Conservation (phyloP, 2,888 invertebrate species). For the Cordylochernes scorpioides region DNA sequence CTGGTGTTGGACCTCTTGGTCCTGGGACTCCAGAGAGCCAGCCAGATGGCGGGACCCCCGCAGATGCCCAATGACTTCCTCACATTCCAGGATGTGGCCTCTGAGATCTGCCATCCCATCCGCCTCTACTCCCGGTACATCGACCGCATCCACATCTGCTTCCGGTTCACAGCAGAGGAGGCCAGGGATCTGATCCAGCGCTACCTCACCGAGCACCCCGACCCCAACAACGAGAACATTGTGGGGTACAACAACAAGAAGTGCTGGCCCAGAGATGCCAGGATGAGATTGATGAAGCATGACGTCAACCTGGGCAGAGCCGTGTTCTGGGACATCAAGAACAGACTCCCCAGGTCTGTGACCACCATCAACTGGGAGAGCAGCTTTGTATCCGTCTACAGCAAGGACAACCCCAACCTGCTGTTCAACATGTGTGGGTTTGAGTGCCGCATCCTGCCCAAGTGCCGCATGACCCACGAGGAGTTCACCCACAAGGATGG, state of each 20-base stretch:
- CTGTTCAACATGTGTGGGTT: slow-evolving; percentile 98
- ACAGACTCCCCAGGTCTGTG: slow-evolving; percentile 82
- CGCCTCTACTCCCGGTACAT: slow-evolving; percentile 86
- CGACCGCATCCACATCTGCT: slow-evolving; percentile 83
- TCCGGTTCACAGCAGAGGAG: slow-evolving; percentile 89
- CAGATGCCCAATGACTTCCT: slow-evolving; percentile 98
- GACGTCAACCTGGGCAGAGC: slow-evolving; percentile 97
- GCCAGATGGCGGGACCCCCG: slow-evolving; percentile 97
- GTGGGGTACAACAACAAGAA: slow-evolving; percentile 99
- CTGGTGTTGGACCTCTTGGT: slow-evolving; percentile 87
- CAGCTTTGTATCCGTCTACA: slow-evolving; percentile 96
- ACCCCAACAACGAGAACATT: slow-evolving; percentile 99
- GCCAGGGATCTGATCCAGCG: slow-evolving; percentile 91
- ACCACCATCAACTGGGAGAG: slow-evolving; percentile 98
- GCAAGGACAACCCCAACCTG: slow-evolving; percentile 95
- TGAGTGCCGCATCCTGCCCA: slow-evolving; percentile 91
- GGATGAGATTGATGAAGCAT: slow-evolving; percentile 99
- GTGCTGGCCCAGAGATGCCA: slow-evolving; percentile 95
- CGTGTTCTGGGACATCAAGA: slow-evolving; percentile 99
- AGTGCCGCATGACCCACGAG: slow-evolving; percentile 29
- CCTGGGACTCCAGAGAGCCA: slow-evolving; percentile 77
- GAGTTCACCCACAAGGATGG: slow-evolving; percentile 76
- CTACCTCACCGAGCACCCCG: slow-evolving; percentile 94
- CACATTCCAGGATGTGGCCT: slow-evolving; percentile 76
- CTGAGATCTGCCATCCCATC: slow-evolving; percentile 85